Base-by-base conservation (phyloP, 2,888 invertebrate genomes). In the Mamestra brassicae region DNA sequence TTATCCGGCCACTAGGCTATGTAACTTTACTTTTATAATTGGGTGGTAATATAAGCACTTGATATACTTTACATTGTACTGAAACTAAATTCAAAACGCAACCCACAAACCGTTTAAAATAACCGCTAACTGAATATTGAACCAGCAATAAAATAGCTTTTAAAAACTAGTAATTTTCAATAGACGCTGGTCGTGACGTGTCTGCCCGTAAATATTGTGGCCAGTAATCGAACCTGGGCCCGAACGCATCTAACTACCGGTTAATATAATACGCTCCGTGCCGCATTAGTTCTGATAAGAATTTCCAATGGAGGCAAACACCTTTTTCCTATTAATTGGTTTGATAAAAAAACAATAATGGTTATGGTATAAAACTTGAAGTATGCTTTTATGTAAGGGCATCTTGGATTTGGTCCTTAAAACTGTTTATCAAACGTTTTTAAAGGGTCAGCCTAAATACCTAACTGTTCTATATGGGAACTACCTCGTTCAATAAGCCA, bases 131-230 rank as follows among this genome's bases (percentile, higher is more conserved):
- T 87, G 70, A 84, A 84, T 81, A 82, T 72, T 67, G 66, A 78
- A 78, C 57, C 45, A 34, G 84, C 74, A 89, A 90, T 91, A 91
- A 90, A 91, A 87, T 89, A 89, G 87, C 88, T 76, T 87, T 89
- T 89, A 87, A 89, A 89, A 90, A 88, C 89, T 88, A 89, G 88
- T 91, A 91, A 92, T 89, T 90, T 91, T 92, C 87, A 87, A 90
- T 91, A 85, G 80, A 87, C 87, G 89, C 88, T 87, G 77, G 86
- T 83, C 93, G 93, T 94, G 94, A 94, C 92, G 90, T 73, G 90
- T 81, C 83, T 68, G 74, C 87, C 88, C 88, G 90, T 93, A 93
- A 94, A 94, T 89, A 91, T 89, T 84, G 81, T 10, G 76, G 78
- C 50, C 85, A 86, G 93, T 94, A 94, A 94, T 92, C 91, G 91